Evolutionary conservation across 1,140 invertebrate genomes (phyloP).

Genomic region (Dendroctonus ponderosae): DNA sequence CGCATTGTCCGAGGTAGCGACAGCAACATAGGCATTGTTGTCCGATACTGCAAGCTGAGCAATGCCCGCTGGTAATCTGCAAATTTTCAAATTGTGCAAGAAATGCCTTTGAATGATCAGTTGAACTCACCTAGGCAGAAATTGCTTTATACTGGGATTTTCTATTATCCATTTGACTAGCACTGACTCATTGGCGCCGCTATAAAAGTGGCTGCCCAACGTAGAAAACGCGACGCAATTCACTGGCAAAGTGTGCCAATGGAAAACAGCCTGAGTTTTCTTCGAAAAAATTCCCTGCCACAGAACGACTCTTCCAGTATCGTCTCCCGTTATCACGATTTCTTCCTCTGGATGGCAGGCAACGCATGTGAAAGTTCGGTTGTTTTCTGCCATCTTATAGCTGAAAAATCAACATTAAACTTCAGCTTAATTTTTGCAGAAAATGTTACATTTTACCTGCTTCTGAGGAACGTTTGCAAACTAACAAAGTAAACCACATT

Average conservation of each 20-base stretch:
- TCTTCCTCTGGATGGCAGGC: slow-evolving; percentile 67
- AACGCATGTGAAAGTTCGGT: slow-evolving; percentile 63
- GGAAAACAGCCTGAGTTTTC: slow-evolving; percentile 59
- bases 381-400: slow-evolving; percentile 49
- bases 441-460: slow-evolving; percentile 39
- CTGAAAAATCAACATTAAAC: slow-evolving; percentile 40
- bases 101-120: background rate
- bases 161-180: slow-evolving; percentile 75
- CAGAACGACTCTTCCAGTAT: slow-evolving; percentile 64
- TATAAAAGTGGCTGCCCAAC: slow-evolving; percentile 67
- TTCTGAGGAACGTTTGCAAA: slow-evolving; percentile 13
- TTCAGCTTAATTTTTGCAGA: slow-evolving; percentile 45
- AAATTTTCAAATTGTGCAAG: background rate
- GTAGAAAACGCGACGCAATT: slow-evolving; percentile 67
- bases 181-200: slow-evolving; percentile 75
- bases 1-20: slow-evolving; percentile 73
- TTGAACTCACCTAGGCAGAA: slow-evolving; percentile 61
- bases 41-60: slow-evolving; percentile 64
- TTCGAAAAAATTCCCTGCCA: slow-evolving; percentile 60
- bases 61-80: slow-evolving; percentile 64
- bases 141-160: slow-evolving; percentile 58
- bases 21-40: slow-evolving; percentile 65
- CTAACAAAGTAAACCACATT: slow-evolving; percentile 30
- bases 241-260: slow-evolving; percentile 80
- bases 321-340: slow-evolving; percentile 69